Percentiles rank a stretch among this genome's conserved stretches.
These are phyloP conservation scores for Mongoloraphidia duomilia DNA, from an alignment of 2,888 invertebrate species.

Conservation along the genomic window DNA sequence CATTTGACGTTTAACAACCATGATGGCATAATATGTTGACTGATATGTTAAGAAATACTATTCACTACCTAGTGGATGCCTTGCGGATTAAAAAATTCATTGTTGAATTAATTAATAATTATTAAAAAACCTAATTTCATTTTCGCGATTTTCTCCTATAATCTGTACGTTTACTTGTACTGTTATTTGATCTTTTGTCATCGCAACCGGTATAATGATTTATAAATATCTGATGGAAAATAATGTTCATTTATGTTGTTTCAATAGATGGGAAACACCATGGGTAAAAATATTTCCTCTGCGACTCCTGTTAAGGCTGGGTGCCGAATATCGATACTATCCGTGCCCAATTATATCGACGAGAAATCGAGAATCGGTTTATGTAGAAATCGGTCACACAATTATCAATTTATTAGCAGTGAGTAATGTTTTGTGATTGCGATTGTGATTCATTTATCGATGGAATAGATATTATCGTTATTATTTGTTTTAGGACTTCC, in stretches of 20 bases:
- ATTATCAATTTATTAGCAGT: slow-evolving; percentile 71
- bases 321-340: slow-evolving; percentile 75
- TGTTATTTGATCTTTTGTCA: background rate
- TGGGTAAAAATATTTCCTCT: slow-evolving; percentile 71
- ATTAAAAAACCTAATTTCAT: too few relatives aligned
- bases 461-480: background rate
- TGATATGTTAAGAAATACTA: too few relatives aligned
- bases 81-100: too few relatives aligned
- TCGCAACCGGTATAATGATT: background rate
- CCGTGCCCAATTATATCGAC: slow-evolving; percentile 71
- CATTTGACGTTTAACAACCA: too few relatives aligned
- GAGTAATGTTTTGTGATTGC: slow-evolving; percentile 18
- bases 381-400: slow-evolving; percentile 74
- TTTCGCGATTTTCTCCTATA: background rate
- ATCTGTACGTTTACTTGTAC: too few relatives aligned
- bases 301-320: slow-evolving; percentile 60
- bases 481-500: slow-evolving; percentile 46
- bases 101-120: too few relatives aligned
- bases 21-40: too few relatives aligned
- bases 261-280: slow-evolving; percentile 52
- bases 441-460: background rate
- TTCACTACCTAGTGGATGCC: too few relatives aligned
- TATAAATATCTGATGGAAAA: too few relatives aligned
- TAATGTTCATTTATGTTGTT: slow-evolving; percentile 3
- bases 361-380: slow-evolving; percentile 61